Evolutionary conservation across 2,797 vertebrate genomes (phyloP).

Genomic region (Lutjanus campechanus): DNA sequence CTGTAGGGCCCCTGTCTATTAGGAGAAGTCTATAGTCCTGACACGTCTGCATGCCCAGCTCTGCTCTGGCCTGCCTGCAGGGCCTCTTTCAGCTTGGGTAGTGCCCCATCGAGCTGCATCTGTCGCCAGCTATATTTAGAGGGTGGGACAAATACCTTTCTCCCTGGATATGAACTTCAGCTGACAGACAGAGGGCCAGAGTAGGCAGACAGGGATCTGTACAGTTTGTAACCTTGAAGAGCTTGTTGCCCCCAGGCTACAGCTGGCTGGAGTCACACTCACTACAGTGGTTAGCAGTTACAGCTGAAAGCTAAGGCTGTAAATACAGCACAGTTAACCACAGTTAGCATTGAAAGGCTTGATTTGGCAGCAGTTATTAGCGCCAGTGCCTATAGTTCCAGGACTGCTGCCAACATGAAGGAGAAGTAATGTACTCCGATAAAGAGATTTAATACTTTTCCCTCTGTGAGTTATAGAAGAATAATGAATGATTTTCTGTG

Average conservation of each 20-base stretch:
- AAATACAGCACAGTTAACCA: constrained; percentile 60
- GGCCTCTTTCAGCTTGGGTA: constrained; percentile 64
- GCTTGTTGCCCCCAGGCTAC: constrained; percentile 57
- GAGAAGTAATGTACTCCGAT: constrained; percentile 49
- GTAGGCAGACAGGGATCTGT: constrained; percentile 55
- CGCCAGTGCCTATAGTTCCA: constrained; percentile 49
- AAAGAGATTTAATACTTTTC: constrained; percentile 55
- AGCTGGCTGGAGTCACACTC: constrained; percentile 59
- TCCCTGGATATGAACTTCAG: constrained; percentile 78
- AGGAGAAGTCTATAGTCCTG: constrained; percentile 63
- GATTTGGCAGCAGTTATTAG: constrained; percentile 59
- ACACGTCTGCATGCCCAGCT: constrained; percentile 67
- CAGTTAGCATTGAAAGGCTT: constrained; percentile 51
- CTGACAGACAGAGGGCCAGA: constrained; percentile 71
- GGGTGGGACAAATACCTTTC: constrained; percentile 78
- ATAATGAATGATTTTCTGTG: constrained; percentile 49
- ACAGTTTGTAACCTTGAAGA: constrained; percentile 74
- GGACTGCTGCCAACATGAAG: constrained; percentile 56
- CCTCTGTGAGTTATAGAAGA: constrained; percentile 37
- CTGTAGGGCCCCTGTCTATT: constrained; percentile 58
- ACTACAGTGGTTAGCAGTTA: constrained; percentile 54
- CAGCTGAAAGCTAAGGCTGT: constrained; percentile 55
- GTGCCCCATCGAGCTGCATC: constrained; percentile 80
- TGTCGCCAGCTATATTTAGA: constrained; percentile 87
- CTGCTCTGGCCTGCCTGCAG: constrained; percentile 56